These are phyloP conservation scores for Leptinotarsa tumamoca DNA, from an alignment of 2,888 invertebrate genomes.

Conservation along the genomic window DNA sequence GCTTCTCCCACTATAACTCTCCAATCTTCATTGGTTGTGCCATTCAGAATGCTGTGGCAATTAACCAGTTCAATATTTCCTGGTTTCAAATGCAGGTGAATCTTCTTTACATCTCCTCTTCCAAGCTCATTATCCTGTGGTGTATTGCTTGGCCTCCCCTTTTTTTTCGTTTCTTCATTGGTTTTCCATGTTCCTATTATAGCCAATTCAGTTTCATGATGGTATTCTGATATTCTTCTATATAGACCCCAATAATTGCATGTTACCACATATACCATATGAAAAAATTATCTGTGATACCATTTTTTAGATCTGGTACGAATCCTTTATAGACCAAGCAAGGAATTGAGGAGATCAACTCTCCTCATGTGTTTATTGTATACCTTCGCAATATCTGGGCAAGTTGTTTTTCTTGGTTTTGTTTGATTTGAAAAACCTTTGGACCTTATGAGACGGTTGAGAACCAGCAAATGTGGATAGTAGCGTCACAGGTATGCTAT, in stretches of 20 bases:
- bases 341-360: slow-evolving; percentile 9
- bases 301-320: neutral
- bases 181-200: neutral
- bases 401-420: neutral
- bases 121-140: neutral
- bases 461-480: slow-evolving; percentile 8
- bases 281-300: neutral
- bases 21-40: neutral
- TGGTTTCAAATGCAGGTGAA: neutral
- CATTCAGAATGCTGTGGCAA: neutral
- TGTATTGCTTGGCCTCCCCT: neutral
- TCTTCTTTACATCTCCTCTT: neutral
- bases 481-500: slow-evolving; percentile 6
- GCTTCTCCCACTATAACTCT: neutral
- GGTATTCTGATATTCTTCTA: no score
- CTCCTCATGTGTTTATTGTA: neutral
- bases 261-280: slow-evolving; percentile 2
- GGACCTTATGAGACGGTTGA: neutral
- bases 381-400: neutral
- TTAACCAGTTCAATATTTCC: neutral
- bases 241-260: neutral
- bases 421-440: slow-evolving; percentile 7
- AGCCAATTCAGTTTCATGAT: neutral
- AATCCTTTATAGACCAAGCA: neutral
- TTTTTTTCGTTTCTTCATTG: neutral